A percentile compares a stretch with the other conserved stretches of the same genome.
Evolutionary conservation across 2,888 invertebrate genomes (phyloP).

Genomic region (Melanotus villosus): DNA sequence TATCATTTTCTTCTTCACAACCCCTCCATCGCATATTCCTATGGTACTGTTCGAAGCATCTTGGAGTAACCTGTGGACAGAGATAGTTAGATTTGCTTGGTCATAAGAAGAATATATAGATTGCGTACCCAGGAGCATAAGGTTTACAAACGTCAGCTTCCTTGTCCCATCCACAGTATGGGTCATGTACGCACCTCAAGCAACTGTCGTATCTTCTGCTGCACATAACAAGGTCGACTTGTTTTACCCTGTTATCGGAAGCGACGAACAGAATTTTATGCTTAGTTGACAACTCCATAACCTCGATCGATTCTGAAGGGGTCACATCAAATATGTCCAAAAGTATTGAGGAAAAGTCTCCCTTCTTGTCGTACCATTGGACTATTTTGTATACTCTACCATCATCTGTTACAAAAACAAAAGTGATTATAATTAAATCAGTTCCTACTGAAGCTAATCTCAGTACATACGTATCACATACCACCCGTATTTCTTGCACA

Average conservation of each 20-base stretch:
- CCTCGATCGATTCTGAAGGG: conserved; percentile 90
- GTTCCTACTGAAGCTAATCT: too few relatives aligned
- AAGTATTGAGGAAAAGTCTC: conserved; percentile 86
- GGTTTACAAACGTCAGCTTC: conserved; percentile 90
- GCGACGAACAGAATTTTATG: conserved; percentile 93
- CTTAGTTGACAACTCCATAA: conserved; percentile 90
- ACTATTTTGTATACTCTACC: conserved; percentile 95
- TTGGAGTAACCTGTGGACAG: conserved; percentile 78
- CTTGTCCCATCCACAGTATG: conserved; percentile 97
- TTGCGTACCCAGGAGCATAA: conserved; percentile 84
- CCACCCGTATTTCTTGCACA: too few relatives aligned
- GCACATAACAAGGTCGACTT: conserved; percentile 92
- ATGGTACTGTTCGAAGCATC: conserved; percentile 93
- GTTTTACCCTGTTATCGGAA: conserved; percentile 89
- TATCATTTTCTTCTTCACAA: conserved; percentile 88
- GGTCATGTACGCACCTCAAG: conserved; percentile 93
- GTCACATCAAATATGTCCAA: conserved; percentile 95
- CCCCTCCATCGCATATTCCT: conserved; percentile 91
- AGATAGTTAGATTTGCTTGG: not conserved
- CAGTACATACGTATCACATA: too few relatives aligned
- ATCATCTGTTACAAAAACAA: conserved; percentile 73
- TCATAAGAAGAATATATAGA: not conserved
- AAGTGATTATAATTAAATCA: not conserved
- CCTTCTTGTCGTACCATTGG: conserved; percentile 80
- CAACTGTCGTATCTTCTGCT: conserved; percentile 93